A percentile compares a stretch with the other conserved stretches of the same genome.
Evolutionary conservation across 2,888 invertebrate genomes (phyloP).

Genomic region (Trissonchulus sp.): DNA sequence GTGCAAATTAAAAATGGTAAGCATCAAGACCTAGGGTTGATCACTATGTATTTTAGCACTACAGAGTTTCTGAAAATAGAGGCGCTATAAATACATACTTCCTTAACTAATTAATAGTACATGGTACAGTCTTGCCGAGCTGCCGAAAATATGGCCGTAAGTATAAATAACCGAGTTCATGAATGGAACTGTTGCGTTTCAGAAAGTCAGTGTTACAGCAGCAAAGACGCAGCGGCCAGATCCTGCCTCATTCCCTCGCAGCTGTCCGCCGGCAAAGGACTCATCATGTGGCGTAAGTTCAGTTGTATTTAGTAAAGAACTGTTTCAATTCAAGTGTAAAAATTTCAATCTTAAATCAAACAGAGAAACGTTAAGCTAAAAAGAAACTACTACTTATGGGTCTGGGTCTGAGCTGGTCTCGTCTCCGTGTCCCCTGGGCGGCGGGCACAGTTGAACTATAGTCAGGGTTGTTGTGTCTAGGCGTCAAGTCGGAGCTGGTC

Average conservation of each 20-base stretch:
- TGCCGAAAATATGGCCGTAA: too few species aligned
- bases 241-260: not conserved
- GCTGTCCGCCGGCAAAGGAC: not conserved
- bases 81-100: not conserved
- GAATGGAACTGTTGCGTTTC: constrained; percentile 8
- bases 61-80: not conserved
- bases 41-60: too few species aligned
- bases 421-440: constrained; percentile 29
- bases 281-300: constrained; percentile 22
- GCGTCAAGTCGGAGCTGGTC: not conserved
- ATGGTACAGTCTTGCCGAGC: too few species aligned
- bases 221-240: not conserved
- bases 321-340: too few species aligned
- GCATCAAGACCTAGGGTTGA: too few species aligned
- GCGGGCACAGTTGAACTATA: constrained; percentile 27
- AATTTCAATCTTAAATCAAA: too few species aligned
- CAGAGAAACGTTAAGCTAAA: too few species aligned
- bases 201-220: constrained; percentile 9
- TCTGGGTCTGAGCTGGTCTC: not conserved
- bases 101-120: too few species aligned
- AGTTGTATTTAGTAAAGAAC: not conserved
- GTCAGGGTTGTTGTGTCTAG: too few species aligned
- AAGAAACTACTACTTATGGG: too few species aligned
- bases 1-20: not conserved
- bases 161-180: too few species aligned